Conservation (phyloP, 2,888 invertebrate species). For the Napeogenes inachia region DNA sequence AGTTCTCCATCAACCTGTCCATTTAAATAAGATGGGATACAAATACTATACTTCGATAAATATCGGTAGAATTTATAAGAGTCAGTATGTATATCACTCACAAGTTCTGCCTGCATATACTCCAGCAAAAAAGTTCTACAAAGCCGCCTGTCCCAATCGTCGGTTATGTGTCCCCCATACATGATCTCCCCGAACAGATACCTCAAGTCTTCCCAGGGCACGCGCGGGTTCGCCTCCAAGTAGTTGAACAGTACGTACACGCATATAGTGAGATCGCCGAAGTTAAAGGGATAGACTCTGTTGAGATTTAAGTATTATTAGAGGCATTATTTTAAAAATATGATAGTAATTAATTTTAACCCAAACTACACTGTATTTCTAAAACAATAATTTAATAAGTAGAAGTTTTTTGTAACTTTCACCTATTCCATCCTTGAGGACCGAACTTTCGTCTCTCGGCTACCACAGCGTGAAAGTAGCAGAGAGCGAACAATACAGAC, state of each 20-base stretch:
- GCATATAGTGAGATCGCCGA: slow-evolving; percentile 94
- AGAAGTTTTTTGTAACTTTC: slow-evolving; percentile 7
- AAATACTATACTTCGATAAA: neutral
- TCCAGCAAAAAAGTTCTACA: slow-evolving; percentile 91
- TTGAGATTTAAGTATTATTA: neutral
- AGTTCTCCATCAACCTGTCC: slow-evolving; percentile 88
- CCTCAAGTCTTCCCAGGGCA: slow-evolving; percentile 96
- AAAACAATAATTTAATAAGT: no score
- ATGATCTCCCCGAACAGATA: slow-evolving; percentile 98
- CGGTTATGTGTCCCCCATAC: slow-evolving; percentile 98
- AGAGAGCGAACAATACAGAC: slow-evolving; percentile 90
- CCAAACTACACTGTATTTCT: no score
- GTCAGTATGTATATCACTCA: slow-evolving; percentile 39
- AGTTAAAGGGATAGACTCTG: slow-evolving; percentile 85
- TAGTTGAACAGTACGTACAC: slow-evolving; percentile 94
- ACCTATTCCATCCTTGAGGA: slow-evolving; percentile 94
- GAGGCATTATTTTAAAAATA: no score
- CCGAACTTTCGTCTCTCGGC: slow-evolving; percentile 96
- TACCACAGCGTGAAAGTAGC: slow-evolving; percentile 97
- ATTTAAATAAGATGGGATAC: neutral
- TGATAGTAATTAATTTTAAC: no score
- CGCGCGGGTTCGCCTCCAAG: slow-evolving; percentile 89
- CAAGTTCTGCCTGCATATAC: slow-evolving; percentile 91
- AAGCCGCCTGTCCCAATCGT: slow-evolving; percentile 95
- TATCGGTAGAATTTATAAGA: neutral